Evolutionary conservation across 64 coral and sea anemone species (phyloP).

Genomic region (Trachythela sp.): DNA sequence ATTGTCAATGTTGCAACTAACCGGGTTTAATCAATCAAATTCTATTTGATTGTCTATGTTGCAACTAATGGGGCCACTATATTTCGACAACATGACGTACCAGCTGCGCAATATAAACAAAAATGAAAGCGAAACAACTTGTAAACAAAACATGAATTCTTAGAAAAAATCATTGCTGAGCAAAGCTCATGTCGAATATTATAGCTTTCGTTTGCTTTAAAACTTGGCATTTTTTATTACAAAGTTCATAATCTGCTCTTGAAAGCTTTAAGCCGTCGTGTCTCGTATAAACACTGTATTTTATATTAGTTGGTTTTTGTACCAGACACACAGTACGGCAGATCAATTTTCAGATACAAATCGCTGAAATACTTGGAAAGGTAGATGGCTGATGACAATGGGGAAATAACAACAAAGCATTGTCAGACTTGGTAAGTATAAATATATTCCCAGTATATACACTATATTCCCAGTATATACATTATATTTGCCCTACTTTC

Average conservation of each 20-base stretch:
- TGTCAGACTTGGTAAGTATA: neutral
- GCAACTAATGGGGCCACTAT: too few species aligned
- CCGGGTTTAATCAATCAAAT: too few species aligned
- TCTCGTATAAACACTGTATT: neutral
- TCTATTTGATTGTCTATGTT: too few species aligned
- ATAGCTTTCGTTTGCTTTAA: neutral
- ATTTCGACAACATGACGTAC: too few species aligned
- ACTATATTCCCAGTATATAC: too few species aligned
- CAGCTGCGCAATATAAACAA: neutral
- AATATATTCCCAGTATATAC: neutral
- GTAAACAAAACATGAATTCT: neutral
- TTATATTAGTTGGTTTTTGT: too few species aligned
- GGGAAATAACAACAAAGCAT: neutral
- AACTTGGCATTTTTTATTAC: neutral
- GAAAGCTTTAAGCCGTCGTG: too few species aligned
- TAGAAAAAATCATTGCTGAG: neutral
- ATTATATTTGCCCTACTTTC: too few species aligned
- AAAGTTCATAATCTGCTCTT: too few species aligned
- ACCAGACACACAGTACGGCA: too few species aligned
- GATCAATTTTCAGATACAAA: too few species aligned
- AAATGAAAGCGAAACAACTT: neutral
- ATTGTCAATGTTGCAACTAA: too few species aligned
- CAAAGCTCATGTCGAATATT: neutral
- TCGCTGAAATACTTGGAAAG: neutral
- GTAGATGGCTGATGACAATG: neutral